These are phyloP conservation scores for Abscondita cerata DNA, from an alignment of 2,888 invertebrate species.

Conservation along the genomic window DNA sequence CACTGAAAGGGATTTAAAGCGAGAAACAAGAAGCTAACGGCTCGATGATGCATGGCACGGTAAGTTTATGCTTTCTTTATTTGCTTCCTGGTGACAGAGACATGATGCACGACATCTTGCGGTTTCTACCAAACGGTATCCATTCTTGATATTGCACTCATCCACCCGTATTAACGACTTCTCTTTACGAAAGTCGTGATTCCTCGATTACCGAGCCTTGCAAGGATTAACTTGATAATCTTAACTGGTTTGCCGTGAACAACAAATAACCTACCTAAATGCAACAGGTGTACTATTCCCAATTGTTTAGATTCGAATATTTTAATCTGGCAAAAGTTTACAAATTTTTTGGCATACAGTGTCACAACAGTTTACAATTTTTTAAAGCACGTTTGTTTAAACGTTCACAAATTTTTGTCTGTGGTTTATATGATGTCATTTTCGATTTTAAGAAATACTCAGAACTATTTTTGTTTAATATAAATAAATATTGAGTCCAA, in stretches of 20 bases:
- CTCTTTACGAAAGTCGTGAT: constrained; percentile 20
- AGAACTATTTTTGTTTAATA: too few relatives aligned
- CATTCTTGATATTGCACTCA: constrained; percentile 14
- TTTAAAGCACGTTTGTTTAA: too few relatives aligned
- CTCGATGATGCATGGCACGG: constrained; percentile 28
- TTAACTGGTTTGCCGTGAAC: constrained; percentile 37
- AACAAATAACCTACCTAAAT: constrained; percentile 33
- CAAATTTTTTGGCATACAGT: too few relatives aligned
- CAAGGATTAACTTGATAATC: constrained; percentile 26
- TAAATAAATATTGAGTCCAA: too few relatives aligned
- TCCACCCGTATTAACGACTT: constrained; percentile 13
- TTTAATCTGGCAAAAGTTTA: too few relatives aligned
- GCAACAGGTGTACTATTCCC: constrained; percentile 25
- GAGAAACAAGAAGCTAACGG: constrained; percentile 31
- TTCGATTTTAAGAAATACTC: too few relatives aligned
- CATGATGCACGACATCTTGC: constrained; percentile 31
- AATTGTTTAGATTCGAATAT: not conserved
- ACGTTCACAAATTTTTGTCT: too few relatives aligned
- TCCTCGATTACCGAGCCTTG: constrained; percentile 19
- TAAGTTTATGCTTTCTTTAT: constrained; percentile 27
- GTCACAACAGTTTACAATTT: too few relatives aligned
- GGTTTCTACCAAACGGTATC: constrained; percentile 24
- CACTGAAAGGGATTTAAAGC: not conserved
- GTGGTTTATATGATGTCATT: too few relatives aligned
- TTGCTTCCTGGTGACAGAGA: constrained; percentile 34